phyloP scores from a whole-genome alignment of 2,888 invertebrate species.

The Tanypteryx hageni region DNA sequence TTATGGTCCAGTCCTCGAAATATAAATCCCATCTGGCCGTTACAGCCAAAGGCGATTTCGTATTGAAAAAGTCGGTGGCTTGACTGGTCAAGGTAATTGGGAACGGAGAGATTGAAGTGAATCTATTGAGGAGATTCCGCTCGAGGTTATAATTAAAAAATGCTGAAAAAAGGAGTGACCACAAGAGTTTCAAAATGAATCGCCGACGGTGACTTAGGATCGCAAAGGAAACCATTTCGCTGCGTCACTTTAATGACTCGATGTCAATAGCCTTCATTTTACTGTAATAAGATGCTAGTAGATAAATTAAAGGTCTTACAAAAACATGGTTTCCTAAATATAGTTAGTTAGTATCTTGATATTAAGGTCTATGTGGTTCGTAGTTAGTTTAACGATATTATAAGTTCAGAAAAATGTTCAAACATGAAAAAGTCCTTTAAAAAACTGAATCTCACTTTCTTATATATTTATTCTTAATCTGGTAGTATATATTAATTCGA shows the following conservation, averaged over 20 bases:
- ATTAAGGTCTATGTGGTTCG: too few species aligned
- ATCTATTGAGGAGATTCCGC: conserved; percentile 46
- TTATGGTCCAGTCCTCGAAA: conserved; percentile 56
- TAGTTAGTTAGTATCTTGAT: too few species aligned
- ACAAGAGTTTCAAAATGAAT: conserved; percentile 4
- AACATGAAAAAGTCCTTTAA: too few species aligned
- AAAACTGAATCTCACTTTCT: too few species aligned
- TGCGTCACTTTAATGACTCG: not conserved
- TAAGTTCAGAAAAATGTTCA: too few species aligned
- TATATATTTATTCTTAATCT: too few species aligned
- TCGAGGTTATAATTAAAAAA: conserved; percentile 49
- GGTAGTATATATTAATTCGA: too few species aligned
- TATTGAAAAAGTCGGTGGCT: conserved; percentile 54
- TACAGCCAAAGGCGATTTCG: conserved; percentile 4
- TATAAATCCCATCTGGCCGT: conserved; percentile 47
- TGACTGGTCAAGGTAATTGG: conserved; percentile 55
- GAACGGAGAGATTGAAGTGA: conserved; percentile 51
- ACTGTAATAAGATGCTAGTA: not conserved
- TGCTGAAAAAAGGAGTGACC: conserved; percentile 23
- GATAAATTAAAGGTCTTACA: too few species aligned
- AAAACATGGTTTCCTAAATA: too few species aligned
- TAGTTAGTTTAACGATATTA: too few species aligned
- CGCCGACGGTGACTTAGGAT: conserved; percentile 17
- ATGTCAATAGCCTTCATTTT: not conserved
- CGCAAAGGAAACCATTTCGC: conserved; percentile 25